Evolutionary conservation across 2,797 vertebrate species (phyloP).

Genomic region (Acridotheres tristis): DNA sequence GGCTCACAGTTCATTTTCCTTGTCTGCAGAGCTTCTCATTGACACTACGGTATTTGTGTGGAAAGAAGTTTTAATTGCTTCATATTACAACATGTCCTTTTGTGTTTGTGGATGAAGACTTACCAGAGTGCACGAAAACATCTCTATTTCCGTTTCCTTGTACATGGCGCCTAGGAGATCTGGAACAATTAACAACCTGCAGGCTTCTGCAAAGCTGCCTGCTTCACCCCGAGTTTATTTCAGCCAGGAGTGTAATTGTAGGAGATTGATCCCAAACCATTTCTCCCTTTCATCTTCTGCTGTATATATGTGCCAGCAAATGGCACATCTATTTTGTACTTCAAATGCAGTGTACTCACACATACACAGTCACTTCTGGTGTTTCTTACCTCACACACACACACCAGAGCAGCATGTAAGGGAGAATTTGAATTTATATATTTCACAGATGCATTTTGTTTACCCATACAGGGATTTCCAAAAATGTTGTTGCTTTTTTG

Average conservation of each 20-base stretch:
- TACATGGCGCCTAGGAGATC: neutral
- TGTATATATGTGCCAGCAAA: neutral
- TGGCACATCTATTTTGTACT: neutral
- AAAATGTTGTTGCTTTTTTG: neutral
- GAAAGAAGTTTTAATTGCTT: neutral
- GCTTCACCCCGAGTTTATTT: neutral
- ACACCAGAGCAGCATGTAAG: accelerated
- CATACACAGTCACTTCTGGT: neutral
- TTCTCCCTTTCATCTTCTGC: neutral
- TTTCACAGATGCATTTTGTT: neutral
- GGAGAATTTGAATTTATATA: neutral
- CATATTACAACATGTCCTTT: neutral
- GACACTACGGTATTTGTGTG: neutral
- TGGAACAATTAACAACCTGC: neutral
- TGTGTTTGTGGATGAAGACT: neutral
- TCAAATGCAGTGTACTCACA: neutral
- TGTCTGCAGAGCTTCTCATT: neutral
- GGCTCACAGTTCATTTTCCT: neutral
- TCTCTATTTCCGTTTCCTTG: neutral
- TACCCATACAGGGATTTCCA: neutral
- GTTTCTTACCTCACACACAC: neutral
- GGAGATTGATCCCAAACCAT: neutral
- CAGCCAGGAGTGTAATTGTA: neutral
- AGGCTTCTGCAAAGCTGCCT: neutral
- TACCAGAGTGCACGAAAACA: neutral